Conservation (phyloP, 2,113 vertebrate genomes). For the Channa argus region DNA sequence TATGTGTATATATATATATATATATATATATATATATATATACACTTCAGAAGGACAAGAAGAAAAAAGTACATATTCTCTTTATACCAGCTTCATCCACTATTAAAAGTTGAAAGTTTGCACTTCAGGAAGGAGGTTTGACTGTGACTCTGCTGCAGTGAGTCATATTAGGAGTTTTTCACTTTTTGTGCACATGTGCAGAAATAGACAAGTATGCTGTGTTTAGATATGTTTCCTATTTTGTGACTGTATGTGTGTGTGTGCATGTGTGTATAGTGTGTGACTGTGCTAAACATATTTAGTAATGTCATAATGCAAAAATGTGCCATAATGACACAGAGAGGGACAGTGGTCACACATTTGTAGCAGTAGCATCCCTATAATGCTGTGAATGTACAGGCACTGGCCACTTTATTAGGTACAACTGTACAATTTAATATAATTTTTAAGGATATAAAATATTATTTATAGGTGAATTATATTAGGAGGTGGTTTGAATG, state of each 20-base stretch:
- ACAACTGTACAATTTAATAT: no score
- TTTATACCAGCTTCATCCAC: slow-evolving; percentile 58
- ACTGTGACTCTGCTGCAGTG: slow-evolving; percentile 11
- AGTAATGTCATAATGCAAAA: not conserved
- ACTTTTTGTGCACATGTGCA: not conserved
- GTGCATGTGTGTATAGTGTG: not conserved
- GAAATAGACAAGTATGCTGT: no score
- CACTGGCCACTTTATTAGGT: no score
- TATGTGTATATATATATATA: slow-evolving; percentile 65
- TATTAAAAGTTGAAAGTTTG: slow-evolving; percentile 54
- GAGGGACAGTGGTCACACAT: not conserved
- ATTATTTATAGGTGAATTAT: no score
- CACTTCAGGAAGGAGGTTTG: slow-evolving; percentile 38
- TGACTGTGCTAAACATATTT: not conserved
- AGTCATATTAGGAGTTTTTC: not conserved
- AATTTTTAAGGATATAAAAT: no score
- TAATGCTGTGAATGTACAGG: no score
- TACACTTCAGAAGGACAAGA: slow-evolving; percentile 57
- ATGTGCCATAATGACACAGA: not conserved
- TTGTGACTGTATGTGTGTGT: not conserved
- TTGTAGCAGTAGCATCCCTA: not conserved
- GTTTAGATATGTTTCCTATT: not conserved
- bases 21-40: slow-evolving; percentile 66
- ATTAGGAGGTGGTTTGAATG: no score
- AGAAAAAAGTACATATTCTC: slow-evolving; percentile 43